A percentile compares a stretch with the other conserved stretches of the same genome.
Conservation (phyloP, 1,140 invertebrate genomes). For the Hylyphantes graminicola region DNA sequence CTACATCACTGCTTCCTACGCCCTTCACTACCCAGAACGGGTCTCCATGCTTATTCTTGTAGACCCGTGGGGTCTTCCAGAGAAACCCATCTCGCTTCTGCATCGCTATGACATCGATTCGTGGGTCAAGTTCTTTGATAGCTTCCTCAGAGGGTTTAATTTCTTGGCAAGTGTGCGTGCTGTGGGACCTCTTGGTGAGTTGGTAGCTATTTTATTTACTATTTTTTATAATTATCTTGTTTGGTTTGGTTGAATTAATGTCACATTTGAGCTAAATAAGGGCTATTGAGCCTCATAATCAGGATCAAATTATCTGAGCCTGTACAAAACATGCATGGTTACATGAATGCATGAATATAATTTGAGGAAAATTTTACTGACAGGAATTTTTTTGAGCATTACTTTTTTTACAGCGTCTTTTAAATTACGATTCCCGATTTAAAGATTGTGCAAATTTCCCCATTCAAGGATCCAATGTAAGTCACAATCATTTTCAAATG, state of each 20-base stretch:
- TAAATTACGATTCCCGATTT: too few species aligned
- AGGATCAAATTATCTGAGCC: too few species aligned
- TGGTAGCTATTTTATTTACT: slow-evolving; percentile 17
- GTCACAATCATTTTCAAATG: too few species aligned
- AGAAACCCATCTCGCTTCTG: slow-evolving; percentile 76
- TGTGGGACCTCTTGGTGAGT: slow-evolving; percentile 86
- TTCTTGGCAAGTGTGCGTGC: slow-evolving; percentile 89
- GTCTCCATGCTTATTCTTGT: slow-evolving; percentile 92
- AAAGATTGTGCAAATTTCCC: too few species aligned
- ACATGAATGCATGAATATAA: too few species aligned
- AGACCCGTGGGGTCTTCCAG: slow-evolving; percentile 97
- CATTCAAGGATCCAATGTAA: too few species aligned
- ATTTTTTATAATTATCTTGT: not conserved
- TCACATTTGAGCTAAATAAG: too few species aligned
- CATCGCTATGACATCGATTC: slow-evolving; percentile 76
- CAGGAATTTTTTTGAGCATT: too few species aligned
- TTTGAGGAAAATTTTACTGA: too few species aligned
- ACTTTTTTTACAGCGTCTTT: too few species aligned
- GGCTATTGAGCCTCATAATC: too few species aligned
- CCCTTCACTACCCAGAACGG: slow-evolving; percentile 83
- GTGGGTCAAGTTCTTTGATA: slow-evolving; percentile 80
- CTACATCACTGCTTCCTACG: slow-evolving; percentile 90
- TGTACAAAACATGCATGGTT: too few species aligned
- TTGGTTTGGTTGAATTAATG: not conserved
- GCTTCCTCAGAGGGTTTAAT: slow-evolving; percentile 85